Evolutionary conservation across 1,140 invertebrate species (phyloP).

Genomic region (Sinella curviseta): DNA sequence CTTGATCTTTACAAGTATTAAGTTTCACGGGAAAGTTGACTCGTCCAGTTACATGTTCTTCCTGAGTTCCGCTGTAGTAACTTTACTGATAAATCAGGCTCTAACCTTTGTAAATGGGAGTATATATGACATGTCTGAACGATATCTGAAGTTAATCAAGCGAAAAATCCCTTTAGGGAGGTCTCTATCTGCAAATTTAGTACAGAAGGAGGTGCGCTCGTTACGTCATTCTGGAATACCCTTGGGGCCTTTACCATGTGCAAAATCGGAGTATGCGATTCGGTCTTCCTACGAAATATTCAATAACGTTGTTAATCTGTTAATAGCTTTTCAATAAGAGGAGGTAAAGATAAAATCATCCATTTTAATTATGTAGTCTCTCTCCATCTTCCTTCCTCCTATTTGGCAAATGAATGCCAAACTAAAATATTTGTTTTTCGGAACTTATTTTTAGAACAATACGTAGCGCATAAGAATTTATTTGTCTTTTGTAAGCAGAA

Average conservation of each 20-base stretch:
- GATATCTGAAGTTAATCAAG: neutral
- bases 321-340: neutral
- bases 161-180: neutral
- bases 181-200: neutral
- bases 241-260: neutral
- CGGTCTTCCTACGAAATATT: neutral
- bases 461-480: too few species aligned
- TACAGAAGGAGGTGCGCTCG: neutral
- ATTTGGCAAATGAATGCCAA: neutral
- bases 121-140: neutral
- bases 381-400: neutral
- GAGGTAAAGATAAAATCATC: neutral
- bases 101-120: neutral
- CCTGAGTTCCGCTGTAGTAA: neutral
- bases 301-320: neutral
- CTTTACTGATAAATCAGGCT: neutral
- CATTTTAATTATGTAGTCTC: neutral
- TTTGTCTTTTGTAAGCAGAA: too few species aligned
- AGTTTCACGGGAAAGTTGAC: neutral
- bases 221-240: neutral
- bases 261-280: neutral
- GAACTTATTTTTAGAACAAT: too few species aligned
- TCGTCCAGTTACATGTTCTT: neutral
- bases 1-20: neutral
- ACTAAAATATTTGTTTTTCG: too few species aligned